Conservation (phyloP, 2,113 vertebrate species). For the Ailuropoda melanoleuca region DNA sequence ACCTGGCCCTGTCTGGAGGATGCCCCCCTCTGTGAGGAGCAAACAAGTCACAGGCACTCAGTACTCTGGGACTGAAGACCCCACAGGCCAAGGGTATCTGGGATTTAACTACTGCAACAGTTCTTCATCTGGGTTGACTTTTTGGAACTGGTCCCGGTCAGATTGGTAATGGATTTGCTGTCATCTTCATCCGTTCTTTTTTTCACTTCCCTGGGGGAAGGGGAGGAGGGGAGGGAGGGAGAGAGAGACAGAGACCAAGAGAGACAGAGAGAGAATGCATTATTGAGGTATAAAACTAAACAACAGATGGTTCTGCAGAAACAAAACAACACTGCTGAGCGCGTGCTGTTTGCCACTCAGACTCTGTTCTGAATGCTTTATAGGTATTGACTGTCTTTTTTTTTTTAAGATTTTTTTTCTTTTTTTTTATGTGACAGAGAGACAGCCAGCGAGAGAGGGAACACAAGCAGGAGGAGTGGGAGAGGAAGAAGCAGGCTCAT, state of each 20-base stretch:
- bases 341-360: neutral
- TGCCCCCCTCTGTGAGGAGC: neutral
- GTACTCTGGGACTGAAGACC: neutral
- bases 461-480: too few species aligned
- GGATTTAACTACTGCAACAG: slow-evolving; percentile 88
- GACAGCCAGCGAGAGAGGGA: too few species aligned
- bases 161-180: slow-evolving; percentile 85
- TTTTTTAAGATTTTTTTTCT: too few species aligned
- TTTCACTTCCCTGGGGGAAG: slow-evolving; percentile 89
- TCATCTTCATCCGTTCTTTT: slow-evolving; percentile 86
- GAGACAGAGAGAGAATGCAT: neutral
- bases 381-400: neutral
- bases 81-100: neutral
- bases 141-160: slow-evolving; percentile 83
- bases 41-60: neutral
- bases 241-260: neutral
- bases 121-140: slow-evolving; percentile 86
- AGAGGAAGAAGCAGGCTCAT: too few species aligned
- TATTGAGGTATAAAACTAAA: neutral
- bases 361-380: neutral
- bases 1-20: neutral
- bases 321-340: neutral
- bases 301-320: neutral
- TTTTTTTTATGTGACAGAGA: too few species aligned
- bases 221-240: neutral